phyloP scores from a whole-genome alignment of 2,797 vertebrate species.

The Avahi laniger region DNA sequence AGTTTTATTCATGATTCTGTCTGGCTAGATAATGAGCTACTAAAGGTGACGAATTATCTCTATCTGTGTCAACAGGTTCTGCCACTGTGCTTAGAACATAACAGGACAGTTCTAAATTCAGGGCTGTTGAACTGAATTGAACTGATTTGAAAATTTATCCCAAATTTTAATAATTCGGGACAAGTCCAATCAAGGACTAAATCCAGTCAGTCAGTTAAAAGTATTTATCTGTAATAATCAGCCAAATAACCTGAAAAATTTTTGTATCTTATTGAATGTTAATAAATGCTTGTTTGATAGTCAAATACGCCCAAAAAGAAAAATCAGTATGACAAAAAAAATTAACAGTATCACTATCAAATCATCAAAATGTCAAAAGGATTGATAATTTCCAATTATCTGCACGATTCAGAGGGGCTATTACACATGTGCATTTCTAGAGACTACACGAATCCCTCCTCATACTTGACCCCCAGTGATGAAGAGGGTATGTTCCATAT shows the following conservation, averaged over 20 bases:
- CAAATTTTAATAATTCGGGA: not conserved
- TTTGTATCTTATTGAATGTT: not conserved
- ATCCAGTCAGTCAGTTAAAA: not conserved
- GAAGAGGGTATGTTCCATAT: not conserved
- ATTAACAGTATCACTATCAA: not conserved
- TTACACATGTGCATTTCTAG: not conserved
- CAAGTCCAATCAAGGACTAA: not conserved
- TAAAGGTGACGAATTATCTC: not conserved
- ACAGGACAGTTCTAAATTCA: not conserved
- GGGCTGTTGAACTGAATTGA: not conserved
- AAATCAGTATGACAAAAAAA: not conserved
- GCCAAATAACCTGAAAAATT: not conserved
- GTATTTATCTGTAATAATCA: not conserved
- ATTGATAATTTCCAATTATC: not conserved
- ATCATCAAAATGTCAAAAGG: not conserved
- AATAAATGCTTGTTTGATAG: not conserved
- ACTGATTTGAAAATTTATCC: not conserved
- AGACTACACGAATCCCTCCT: not conserved
- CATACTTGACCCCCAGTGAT: not conserved
- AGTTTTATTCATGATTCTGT: not conserved
- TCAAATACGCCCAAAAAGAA: not conserved
- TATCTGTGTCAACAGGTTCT: not conserved
- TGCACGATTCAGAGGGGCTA: not conserved
- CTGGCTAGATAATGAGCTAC: not conserved
- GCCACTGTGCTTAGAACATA: not conserved